Evolutionary conservation across 2,113 vertebrate genomes (phyloP).

Genomic region (Microcebus ravelobensis): DNA sequence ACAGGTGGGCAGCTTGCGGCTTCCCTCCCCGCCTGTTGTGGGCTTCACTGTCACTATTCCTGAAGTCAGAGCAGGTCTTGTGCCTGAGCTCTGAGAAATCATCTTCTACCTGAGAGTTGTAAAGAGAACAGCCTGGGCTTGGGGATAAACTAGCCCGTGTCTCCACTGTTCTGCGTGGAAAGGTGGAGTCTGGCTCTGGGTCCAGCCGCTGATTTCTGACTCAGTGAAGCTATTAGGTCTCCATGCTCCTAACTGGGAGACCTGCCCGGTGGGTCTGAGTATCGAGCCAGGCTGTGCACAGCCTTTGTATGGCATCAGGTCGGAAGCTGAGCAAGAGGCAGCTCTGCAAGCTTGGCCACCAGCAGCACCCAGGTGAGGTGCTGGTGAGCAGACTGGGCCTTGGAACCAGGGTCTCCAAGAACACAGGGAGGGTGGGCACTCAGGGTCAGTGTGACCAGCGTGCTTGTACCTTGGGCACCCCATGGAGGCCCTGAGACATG

Average conservation of each 20-base stretch:
- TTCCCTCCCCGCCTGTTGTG: neutral
- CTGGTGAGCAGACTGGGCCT: neutral
- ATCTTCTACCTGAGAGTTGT: neutral
- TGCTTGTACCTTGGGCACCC: neutral
- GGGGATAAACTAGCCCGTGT: no score
- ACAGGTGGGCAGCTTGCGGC: neutral
- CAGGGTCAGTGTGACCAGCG: fast-evolving
- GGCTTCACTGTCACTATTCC: neutral
- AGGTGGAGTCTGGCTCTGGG: fast-evolving
- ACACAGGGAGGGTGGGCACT: neutral
- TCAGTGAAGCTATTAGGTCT: neutral
- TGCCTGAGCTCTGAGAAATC: neutral
- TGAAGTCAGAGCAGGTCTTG: neutral
- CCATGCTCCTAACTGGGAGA: neutral
- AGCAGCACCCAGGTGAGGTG: neutral
- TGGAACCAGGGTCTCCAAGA: neutral
- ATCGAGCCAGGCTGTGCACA: neutral
- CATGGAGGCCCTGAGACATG: neutral
- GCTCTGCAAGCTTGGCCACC: neutral
- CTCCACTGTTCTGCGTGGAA: neutral
- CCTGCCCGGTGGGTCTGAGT: no score
- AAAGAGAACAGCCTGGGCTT: fast-evolving
- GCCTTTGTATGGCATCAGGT: neutral
- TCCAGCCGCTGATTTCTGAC: neutral
- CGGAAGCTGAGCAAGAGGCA: neutral